Evolutionary conservation across 2,113 vertebrate species (phyloP).

Genomic region (Albula glossodonta): DNA sequence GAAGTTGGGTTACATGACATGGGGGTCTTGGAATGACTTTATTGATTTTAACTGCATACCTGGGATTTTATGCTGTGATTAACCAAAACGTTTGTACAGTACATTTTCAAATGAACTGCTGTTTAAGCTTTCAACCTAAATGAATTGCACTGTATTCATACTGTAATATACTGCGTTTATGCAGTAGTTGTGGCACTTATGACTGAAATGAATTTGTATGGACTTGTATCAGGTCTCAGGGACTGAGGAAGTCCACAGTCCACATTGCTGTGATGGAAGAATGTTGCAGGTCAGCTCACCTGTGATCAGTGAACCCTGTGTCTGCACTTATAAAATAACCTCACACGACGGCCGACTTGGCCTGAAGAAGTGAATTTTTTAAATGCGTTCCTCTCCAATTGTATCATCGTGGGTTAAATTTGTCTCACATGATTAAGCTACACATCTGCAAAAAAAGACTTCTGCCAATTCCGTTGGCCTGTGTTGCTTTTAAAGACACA

Average conservation of each 20-base stretch:
- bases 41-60: not conserved
- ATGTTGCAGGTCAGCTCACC: not conserved
- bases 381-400: not conserved
- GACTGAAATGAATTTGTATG: not conserved
- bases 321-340: not conserved
- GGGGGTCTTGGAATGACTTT: too few relatives aligned
- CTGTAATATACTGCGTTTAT: not conserved
- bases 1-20: not conserved
- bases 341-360: not conserved
- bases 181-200: conserved; percentile 1
- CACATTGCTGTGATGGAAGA: not conserved
- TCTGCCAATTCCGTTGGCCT: not conserved
- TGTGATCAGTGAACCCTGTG: not conserved
- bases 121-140: not conserved
- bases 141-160: not conserved
- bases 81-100: not conserved
- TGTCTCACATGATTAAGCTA: not conserved
- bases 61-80: not conserved
- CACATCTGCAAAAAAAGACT: not conserved
- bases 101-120: not conserved
- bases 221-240: not conserved
- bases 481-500: not conserved
- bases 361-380: not conserved
- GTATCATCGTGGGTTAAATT: not conserved
- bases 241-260: not conserved